Evolutionary conservation across 2,113 vertebrate genomes (phyloP).

Genomic region (Melanerpes aurifrons): DNA sequence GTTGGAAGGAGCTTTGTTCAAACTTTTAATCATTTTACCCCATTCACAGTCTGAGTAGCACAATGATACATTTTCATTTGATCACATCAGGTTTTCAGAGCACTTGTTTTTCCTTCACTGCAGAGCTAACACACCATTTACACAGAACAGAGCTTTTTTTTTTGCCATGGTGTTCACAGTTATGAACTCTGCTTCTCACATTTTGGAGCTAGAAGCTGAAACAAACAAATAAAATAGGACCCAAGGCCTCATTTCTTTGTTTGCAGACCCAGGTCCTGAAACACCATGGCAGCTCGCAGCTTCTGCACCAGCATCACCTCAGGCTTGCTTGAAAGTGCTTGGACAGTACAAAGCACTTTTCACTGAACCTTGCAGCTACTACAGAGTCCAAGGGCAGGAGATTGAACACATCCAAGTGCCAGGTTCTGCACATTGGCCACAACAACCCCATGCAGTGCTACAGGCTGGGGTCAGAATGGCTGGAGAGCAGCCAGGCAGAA

Average conservation of each 20-base stretch:
- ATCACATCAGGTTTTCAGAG: conserved; percentile 53
- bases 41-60: conserved; percentile 47
- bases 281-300: not conserved
- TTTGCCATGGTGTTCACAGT: not conserved
- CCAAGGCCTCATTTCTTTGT: not conserved
- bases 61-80: conserved; percentile 38
- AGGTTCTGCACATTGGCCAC: no score
- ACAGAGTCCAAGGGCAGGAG: no score
- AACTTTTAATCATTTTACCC: conserved; percentile 64
- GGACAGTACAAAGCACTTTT: not conserved
- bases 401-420: no score
- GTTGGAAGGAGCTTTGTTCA: conserved; percentile 29
- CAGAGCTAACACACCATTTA: not conserved
- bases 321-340: not conserved
- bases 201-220: not conserved
- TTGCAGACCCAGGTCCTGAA: not conserved
- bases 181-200: not conserved
- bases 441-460: no score
- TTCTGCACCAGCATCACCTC: not conserved
- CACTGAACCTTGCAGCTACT: not conserved
- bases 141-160: not conserved
- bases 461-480: no score
- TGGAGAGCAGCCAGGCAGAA: no score
- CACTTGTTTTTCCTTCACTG: not conserved
- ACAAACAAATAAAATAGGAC: not conserved